Evolutionary conservation across 2,888 invertebrate genomes (phyloP).

Genomic region (Hypomecis punctinalis): DNA sequence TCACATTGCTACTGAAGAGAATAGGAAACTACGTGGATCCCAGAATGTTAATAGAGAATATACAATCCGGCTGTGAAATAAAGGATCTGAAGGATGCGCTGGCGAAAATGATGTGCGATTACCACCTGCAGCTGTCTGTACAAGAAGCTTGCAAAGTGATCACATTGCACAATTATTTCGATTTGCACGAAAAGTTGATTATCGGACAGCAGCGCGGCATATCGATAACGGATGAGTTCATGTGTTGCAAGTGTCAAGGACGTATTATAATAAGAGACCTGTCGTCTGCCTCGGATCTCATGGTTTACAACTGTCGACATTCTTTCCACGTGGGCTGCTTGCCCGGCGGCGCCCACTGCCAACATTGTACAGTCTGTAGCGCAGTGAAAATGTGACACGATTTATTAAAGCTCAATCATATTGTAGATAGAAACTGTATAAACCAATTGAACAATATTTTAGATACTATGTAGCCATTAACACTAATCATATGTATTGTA

Average conservation of each 20-base stretch:
- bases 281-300: slow-evolving; percentile 88
- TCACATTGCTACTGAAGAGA: slow-evolving; percentile 84
- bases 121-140: slow-evolving; percentile 95
- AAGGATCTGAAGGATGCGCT: slow-evolving; percentile 95
- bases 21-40: slow-evolving; percentile 94
- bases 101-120: slow-evolving; percentile 98
- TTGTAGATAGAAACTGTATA: slow-evolving; percentile 56
- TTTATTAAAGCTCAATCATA: slow-evolving; percentile 57
- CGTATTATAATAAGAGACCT: slow-evolving; percentile 90
- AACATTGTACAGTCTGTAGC: slow-evolving; percentile 72
- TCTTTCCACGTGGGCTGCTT: slow-evolving; percentile 95
- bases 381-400: slow-evolving; percentile 75
- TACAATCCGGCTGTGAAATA: slow-evolving; percentile 93
- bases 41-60: slow-evolving; percentile 92
- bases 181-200: slow-evolving; percentile 92
- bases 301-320: slow-evolving; percentile 95
- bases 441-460: slow-evolving; percentile 53
- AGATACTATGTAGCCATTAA: slow-evolving; percentile 47
- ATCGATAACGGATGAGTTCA: slow-evolving; percentile 89
- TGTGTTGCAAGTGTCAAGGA: slow-evolving; percentile 92
- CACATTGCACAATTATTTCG: slow-evolving; percentile 95
- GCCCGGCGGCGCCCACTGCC: slow-evolving; percentile 75
- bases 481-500: slow-evolving; percentile 41
- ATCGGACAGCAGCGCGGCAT: slow-evolving; percentile 91
- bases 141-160: slow-evolving; percentile 96